Conservation (phyloP, 2,888 invertebrate genomes). For the Baronia brevicornis region DNA sequence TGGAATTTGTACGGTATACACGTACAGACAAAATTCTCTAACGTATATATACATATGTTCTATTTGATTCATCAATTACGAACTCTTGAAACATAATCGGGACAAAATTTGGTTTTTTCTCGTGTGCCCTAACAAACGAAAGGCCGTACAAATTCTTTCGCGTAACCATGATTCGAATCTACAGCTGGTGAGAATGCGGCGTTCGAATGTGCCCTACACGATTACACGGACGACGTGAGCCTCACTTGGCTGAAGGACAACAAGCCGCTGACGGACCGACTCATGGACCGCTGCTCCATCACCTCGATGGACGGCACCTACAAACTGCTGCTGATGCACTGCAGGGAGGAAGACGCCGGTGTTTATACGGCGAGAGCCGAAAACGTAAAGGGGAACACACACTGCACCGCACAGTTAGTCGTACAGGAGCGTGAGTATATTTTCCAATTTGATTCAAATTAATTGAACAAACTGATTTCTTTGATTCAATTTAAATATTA, state of each 20-base stretch:
- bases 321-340: conserved; percentile 84
- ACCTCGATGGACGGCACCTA: conserved; percentile 75
- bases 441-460: conserved; percentile 12
- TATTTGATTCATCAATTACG: too few relatives aligned
- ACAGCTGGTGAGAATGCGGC: conserved; percentile 88
- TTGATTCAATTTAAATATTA: neutral
- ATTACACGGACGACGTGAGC: conserved; percentile 74
- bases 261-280: conserved; percentile 83
- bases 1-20: conserved; percentile 41
- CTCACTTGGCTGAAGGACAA: conserved; percentile 93
- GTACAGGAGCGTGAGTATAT: conserved; percentile 86
- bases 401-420: conserved; percentile 90
- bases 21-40: too few relatives aligned
- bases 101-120: too few relatives aligned
- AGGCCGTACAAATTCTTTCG: conserved; percentile 46
- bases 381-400: conserved; percentile 85
- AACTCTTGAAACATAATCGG: too few relatives aligned
- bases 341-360: conserved; percentile 87
- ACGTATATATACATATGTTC: too few relatives aligned
- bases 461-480: conserved; percentile 18
- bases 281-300: conserved; percentile 83
- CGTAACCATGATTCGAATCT: conserved; percentile 47
- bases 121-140: too few relatives aligned
- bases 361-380: conserved; percentile 93
- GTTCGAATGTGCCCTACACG: conserved; percentile 85